Conservation (phyloP, 2,797 vertebrate genomes). For the Percopsis omiscomaycus region DNA sequence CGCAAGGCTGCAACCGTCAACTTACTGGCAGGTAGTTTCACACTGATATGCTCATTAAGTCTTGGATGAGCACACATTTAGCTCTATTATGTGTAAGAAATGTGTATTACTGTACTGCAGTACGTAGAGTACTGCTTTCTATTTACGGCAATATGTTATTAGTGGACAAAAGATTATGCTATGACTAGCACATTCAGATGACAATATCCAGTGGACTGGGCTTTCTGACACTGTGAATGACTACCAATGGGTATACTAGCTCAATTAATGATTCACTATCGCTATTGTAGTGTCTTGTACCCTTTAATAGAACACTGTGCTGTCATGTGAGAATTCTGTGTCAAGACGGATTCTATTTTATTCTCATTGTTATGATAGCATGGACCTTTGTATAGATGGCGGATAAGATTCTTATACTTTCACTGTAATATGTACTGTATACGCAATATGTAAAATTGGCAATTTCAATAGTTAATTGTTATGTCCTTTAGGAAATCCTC, state of each 20-base stretch:
- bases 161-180: neutral
- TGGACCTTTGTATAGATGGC: neutral
- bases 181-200: neutral
- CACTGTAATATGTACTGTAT: neutral
- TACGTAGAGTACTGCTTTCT: neutral
- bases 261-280: neutral
- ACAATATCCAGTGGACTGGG: neutral
- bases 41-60: neutral
- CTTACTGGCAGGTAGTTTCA: neutral
- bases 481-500: neutral
- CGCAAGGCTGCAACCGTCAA: neutral
- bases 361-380: neutral
- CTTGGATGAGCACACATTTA: neutral
- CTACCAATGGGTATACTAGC: neutral
- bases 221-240: neutral
- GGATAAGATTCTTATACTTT: neutral
- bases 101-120: too few species aligned
- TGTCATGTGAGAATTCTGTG: too few species aligned
- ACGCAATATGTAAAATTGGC: neutral
- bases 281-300: neutral
- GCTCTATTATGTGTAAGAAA: neutral
- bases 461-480: neutral
- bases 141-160: neutral
- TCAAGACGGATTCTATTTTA: neutral
- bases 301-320: neutral